These are phyloP conservation scores for Gymnogyps californianus DNA, from an alignment of 2,113 vertebrate genomes.

Conservation along the genomic window DNA sequence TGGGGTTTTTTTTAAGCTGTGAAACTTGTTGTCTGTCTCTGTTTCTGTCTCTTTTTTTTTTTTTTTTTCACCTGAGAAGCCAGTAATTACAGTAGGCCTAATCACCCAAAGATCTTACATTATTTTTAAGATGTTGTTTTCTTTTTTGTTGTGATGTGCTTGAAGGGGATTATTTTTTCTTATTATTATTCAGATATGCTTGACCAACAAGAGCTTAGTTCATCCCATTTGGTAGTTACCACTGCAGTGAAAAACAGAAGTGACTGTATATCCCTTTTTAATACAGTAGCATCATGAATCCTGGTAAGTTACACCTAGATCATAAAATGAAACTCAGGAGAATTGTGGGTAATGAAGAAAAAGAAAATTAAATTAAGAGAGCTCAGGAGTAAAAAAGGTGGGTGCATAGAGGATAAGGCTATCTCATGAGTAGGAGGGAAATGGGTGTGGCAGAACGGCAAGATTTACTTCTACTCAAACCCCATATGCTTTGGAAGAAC, in stretches of 20 bases:
- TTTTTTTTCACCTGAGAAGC: neutral
- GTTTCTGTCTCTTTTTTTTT: neutral
- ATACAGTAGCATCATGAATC: neutral
- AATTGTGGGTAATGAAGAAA: neutral
- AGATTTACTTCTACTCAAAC: neutral
- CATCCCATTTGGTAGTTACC: neutral
- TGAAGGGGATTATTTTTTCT: neutral
- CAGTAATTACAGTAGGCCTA: neutral
- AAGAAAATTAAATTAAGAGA: neutral
- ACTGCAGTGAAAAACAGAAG: neutral
- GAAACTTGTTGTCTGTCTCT: neutral
- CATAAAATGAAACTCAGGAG: neutral
- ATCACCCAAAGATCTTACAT: neutral
- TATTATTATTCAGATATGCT: neutral
- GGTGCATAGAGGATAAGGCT: neutral
- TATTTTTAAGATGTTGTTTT: neutral
- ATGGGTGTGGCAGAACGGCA: neutral
- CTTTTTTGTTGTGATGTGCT: neutral
- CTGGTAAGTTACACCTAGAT: neutral
- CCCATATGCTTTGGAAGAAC: neutral
- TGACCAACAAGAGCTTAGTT: neutral
- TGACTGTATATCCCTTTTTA: neutral
- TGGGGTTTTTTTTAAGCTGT: neutral
- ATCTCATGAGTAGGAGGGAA: neutral
- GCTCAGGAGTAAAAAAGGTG: neutral